Percentiles rank a stretch among this genome's conserved stretches.
Evolutionary conservation across 2,113 vertebrate genomes (phyloP).

Genomic region (Seriola rivoliana): DNA sequence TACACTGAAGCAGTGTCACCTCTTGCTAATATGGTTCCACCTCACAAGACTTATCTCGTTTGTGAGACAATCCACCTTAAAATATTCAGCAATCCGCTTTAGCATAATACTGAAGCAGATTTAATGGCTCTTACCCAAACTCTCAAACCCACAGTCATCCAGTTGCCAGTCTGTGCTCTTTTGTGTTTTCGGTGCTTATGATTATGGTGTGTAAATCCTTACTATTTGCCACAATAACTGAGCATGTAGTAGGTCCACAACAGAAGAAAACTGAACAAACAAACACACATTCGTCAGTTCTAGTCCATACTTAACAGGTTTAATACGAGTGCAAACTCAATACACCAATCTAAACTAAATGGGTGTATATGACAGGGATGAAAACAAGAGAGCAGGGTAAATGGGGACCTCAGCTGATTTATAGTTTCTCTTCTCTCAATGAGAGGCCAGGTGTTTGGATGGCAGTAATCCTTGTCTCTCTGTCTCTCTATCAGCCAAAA

Average conservation of each 20-base stretch:
- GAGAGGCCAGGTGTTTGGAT: slow-evolving; percentile 69
- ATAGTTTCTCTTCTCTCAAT: slow-evolving; percentile 50
- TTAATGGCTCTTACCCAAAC: background rate
- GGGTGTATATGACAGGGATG: slow-evolving; percentile 56
- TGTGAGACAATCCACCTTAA: background rate
- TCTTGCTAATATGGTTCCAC: background rate
- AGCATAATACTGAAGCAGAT: background rate
- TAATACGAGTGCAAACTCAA: slow-evolving; percentile 67
- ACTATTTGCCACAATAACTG: slow-evolving; percentile 1
- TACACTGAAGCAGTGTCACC: background rate
- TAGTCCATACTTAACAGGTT: slow-evolving; percentile 47
- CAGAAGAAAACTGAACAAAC: slow-evolving; percentile 26
- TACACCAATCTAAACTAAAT: slow-evolving; percentile 56
- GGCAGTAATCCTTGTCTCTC: slow-evolving; percentile 62
- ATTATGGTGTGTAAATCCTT: background rate
- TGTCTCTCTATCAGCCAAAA: slow-evolving; percentile 50
- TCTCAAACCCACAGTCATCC: background rate
- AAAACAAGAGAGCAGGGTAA: slow-evolving; percentile 63
- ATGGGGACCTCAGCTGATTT: slow-evolving; percentile 60
- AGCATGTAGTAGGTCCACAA: slow-evolving; percentile 8
- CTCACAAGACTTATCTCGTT: background rate
- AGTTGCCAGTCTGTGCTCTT: background rate
- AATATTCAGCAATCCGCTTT: background rate
- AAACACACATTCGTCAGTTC: slow-evolving; percentile 13
- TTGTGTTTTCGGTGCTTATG: background rate